Base-by-base conservation (phyloP, 2,113 vertebrate genomes). In the Oreotrochilus melanogaster region DNA sequence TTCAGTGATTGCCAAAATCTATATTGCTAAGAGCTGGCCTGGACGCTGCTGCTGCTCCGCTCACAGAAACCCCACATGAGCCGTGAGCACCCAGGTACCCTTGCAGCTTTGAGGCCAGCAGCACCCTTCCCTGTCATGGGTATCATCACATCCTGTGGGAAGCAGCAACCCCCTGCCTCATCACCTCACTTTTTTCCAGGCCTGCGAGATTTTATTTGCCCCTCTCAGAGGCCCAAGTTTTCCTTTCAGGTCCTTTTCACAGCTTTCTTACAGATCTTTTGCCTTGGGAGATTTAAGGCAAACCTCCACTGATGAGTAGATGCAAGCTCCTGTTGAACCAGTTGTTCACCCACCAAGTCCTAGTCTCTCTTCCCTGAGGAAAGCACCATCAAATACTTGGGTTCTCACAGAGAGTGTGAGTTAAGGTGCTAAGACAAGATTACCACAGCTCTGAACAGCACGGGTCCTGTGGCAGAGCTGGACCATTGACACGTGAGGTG, bases 11-110 rank as follows among this genome's bases (percentile, higher is more conserved):
- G 33, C 48, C 39, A 53, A 91, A 70, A 6, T 24, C 37, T 66
- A 12, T 56, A 28, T 61, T 66, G 18, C 14, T 23, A 60, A 51
- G 48, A 45, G 13, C 73, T 83, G 56, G 28, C 64, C 64, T 53
- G 39, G 39, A 10, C 51, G 43, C 45, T 62, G 28, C 69, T 84
- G 47, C 56, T 53, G 47, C 56, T 45, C 27, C 37, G 10, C 23
- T 69, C 61, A 37, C 7, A 7, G 17, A 56, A 62, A 67, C 4
- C 7, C 24, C 5, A 42, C 0, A 0, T 25, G 61, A 62, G 8
- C 24, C 50, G 43, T 0, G 1, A 81, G 47, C 8, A 12, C 42
- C 45, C 50, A 39, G 31, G 35, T 33, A 30, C 12, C 47, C 51
- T 30, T 28, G 42, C 35, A 73, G 65, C 30, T 31, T 7, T 1